Evolutionary conservation across 1,140 invertebrate genomes (phyloP), one percentile per base, ranked within the genome.

Genomic region (Dufourea novaeangliae): DNA sequence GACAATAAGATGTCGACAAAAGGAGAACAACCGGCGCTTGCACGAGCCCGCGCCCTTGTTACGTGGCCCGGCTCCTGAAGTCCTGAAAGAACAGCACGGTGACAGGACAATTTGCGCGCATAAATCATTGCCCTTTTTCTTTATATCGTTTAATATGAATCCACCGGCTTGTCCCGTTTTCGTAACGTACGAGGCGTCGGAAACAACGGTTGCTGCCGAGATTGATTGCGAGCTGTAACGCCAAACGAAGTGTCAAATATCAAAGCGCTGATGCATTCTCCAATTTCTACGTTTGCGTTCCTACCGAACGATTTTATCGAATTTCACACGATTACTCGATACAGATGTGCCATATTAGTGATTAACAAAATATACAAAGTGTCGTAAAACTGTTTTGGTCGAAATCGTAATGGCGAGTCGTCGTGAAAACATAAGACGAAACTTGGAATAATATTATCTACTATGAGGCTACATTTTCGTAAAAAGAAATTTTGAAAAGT

Each of bases 61-160:
- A 73, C 63, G 68, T 39, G 56, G 57, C 63, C 41, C 57, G 57
- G 75, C 52, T 80, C 69, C 20, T 59, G 63, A 77, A 68, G 32
- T 37, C 77, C 41, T 84, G 87, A 82, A 86, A 85, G 86, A 87
- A 79, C 85, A 80, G 83, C 69, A 86, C 84, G 76, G 80, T 86
- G 91, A 91, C 88, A 90, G 88, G 84, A 92, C 90, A 92, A 92
- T 92, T 92, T 92, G 90, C 85, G 89, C 90, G 85, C 90, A 92
- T 92, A 92, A 92, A 92, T 92, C 91, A 92, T 88, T 79, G 59
- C 71, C 82, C 83, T 87, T 86, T 90, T 92, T 92, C 91, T 92
- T 91, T 89, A 92, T 91, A 91, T 91, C 90, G 86, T 88, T 91
- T 91, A 89, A 90, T 88, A 90, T 88, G 88, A 90, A 90, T 87